Evolutionary conservation across 2,888 invertebrate species (phyloP), one percentile per base, ranked within the genome.

Genomic region (Pristionchus maxplancki): DNA sequence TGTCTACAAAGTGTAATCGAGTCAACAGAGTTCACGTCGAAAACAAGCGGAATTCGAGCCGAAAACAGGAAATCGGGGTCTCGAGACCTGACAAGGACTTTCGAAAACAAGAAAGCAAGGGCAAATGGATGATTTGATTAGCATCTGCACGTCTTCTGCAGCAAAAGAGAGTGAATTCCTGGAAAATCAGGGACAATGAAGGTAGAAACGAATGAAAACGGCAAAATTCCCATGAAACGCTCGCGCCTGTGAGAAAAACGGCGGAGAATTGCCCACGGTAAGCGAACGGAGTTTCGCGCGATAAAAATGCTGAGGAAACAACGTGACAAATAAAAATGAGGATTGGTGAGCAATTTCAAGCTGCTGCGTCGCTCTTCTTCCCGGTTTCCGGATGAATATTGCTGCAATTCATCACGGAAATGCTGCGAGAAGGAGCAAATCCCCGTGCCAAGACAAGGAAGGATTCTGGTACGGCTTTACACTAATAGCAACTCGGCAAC

Each of bases 181-280:
- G 28, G 8, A 62, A n/a, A 62, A 24, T 8, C 9, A 58, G 58
- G 17, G 5, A 15, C 31, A 31, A 24, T 13, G 64, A 34, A 31
- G 64, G 13, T 13, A 31, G 20, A 28, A 5, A 31, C 9, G 1
- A 31, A 31, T 15, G 31, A 31, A 28, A 34, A 11, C 11, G 64
- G 64, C 31, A 31, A 64, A 67, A 28, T 37, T 71, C 71, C 71
- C 37, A 71, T 37, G 71, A 71, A 71, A 71, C 71, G 71, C 34
- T 24, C 71, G 64, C 64, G 64, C 31, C 64, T 64, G 64, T 64
- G 64, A 28, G 64, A 64, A 37, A 37, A 34, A 71, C 15, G 37
- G 71, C 37, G 37, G 37, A 0, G 71, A 44, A 78, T 58, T 78
- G 44, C 48, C 44, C 78, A 78, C 78, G 78, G 8, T 40, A 44